Evolutionary conservation across 2,888 invertebrate genomes (phyloP).

Genomic region (Diaperis boleti): DNA sequence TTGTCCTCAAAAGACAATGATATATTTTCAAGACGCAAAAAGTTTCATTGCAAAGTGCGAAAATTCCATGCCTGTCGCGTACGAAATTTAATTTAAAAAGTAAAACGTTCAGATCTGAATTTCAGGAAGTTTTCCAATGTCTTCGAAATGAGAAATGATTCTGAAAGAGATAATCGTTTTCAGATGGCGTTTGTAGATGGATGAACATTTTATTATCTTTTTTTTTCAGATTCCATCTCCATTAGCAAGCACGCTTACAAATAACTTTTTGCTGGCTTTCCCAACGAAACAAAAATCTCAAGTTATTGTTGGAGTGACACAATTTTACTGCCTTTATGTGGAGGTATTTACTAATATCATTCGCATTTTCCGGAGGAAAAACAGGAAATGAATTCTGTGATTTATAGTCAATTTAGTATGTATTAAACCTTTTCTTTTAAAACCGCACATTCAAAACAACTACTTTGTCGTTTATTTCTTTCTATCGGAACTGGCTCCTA

Average conservation of each 20-base stretch:
- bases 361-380: constrained; percentile 4
- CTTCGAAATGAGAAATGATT: constrained; percentile 54
- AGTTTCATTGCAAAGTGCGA: constrained; percentile 38
- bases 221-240: constrained; percentile 51
- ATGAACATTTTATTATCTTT: constrained; percentile 55
- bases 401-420: constrained; percentile 35
- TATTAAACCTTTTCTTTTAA: constrained; percentile 29
- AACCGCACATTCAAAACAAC: constrained; percentile 3
- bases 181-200: constrained; percentile 53
- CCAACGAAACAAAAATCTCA: constrained; percentile 42
- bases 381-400: constrained; percentile 27
- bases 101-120: constrained; percentile 51
- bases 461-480: too few relatives aligned
- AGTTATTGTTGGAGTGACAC: constrained; percentile 15
- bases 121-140: constrained; percentile 51
- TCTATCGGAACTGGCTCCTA: too few relatives aligned
- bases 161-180: constrained; percentile 55
- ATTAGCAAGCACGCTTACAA: constrained; percentile 45
- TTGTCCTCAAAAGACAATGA: constrained; percentile 27
- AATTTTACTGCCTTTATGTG: constrained; percentile 4
- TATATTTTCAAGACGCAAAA: constrained; percentile 33
- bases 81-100: constrained; percentile 52
- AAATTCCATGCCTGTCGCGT: constrained; percentile 50
- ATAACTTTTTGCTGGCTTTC: constrained; percentile 44
- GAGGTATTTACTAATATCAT: background rate